Evolutionary conservation across 1,140 invertebrate species (phyloP), one percentile per base, ranked within the genome.

Genomic region (Euwallacea similis): DNA sequence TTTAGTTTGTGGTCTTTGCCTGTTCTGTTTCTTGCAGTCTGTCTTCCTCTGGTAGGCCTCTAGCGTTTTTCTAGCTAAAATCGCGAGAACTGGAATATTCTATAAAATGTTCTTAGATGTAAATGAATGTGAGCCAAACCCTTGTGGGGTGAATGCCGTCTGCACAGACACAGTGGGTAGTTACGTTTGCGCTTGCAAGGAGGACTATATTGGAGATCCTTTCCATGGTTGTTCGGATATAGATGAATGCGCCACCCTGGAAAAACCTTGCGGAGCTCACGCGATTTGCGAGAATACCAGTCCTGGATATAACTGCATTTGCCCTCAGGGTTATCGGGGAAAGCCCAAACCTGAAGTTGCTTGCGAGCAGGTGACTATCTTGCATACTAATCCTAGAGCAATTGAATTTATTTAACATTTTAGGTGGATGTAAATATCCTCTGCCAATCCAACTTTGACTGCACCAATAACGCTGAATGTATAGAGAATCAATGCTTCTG

Each of bases 381-480:
- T 21, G 2, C 16, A 64, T 7, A 50, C 21, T 8, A 58, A 68
- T 41, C 13, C 2, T 11, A 3, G 9, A 50, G 9, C 46, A 50
- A 50, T 4, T 6, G 13, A 50, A 11, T 50, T 1, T 53, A 13
- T n/a, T 72, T 7, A 41, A 79, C 83, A 4, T 4, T 33, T 82
- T 75, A 92, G 90, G 87, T 92, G 50, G 92, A 95, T 75, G 93
- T 95, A 4, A 92, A 89, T 63, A 91, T 91, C 7, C 82, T 92
- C n/a, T 97, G 94, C 77, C 90, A 90, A 84, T 89, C 89, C 6
- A 94, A 96, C 77, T 95, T 94, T 76, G 93, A 96, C 77, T 97
- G 94, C 79, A 93, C 93, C 13, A 95, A 94, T 80, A 95, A 96
- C 81, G 94, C 93, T 0, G 91, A 94, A 81, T 97, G 94, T 77